Conservation (phyloP, 2,888 invertebrate genomes). For the Villa cingulata region DNA sequence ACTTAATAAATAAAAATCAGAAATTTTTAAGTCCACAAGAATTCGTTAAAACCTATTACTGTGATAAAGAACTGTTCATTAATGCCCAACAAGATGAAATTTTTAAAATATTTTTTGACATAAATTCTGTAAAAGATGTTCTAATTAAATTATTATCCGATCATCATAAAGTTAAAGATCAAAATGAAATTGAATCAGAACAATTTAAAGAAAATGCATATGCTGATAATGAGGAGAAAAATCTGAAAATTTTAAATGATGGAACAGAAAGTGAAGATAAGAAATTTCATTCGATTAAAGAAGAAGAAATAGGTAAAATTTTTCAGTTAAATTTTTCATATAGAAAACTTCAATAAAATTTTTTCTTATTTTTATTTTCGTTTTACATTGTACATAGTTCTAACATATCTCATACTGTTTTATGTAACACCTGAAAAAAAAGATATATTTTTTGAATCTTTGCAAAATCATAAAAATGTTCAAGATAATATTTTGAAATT, state of each 20-base stretch:
- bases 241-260: no score
- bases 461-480: background rate
- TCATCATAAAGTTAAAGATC: no score
- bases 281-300: no score
- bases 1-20: background rate
- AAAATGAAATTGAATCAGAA: no score
- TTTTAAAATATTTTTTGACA: slow-evolving; percentile 7
- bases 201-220: no score
- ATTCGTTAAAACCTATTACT: slow-evolving; percentile 8
- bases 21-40: slow-evolving; percentile 1
- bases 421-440: slow-evolving; percentile 3
- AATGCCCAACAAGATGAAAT: slow-evolving; percentile 3
- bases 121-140: slow-evolving; percentile 4
- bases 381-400: background rate
- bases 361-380: no score
- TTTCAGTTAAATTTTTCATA: no score
- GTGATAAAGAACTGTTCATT: slow-evolving; percentile 9
- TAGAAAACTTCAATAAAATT: no score
- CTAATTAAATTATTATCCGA: slow-evolving; percentile 2
- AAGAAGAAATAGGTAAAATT: no score
- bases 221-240: no score
- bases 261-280: no score
- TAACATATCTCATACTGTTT: slow-evolving; percentile 8
- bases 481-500: slow-evolving; percentile 3
- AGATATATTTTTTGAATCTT: slow-evolving; percentile 1